Conservation (phyloP, 2,888 invertebrate species). For the Monopis laevigella region DNA sequence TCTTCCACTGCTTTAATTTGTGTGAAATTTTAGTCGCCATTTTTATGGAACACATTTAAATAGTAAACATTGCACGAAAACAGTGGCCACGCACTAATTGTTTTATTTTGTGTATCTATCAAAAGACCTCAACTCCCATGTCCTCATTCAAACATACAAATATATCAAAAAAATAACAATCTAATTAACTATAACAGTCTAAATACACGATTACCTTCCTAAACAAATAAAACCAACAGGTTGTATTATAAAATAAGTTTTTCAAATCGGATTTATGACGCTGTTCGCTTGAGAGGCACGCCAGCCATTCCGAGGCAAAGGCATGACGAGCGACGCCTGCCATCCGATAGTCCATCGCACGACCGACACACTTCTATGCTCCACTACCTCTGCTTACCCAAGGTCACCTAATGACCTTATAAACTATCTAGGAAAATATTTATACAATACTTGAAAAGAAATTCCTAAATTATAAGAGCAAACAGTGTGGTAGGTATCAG, state of each 20-base stretch:
- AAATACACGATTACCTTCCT: no score
- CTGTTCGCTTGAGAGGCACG: no score
- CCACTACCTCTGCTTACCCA: slow-evolving; percentile 28
- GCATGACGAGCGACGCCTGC: slow-evolving; percentile 57
- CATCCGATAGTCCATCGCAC: slow-evolving; percentile 64
- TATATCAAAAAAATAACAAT: background rate
- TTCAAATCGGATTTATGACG: slow-evolving; percentile 3
- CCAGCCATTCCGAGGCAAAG: slow-evolving; percentile 23
- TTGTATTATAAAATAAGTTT: slow-evolving; percentile 1
- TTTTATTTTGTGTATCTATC: no score
- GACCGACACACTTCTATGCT: slow-evolving; percentile 50
- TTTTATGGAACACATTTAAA: no score
- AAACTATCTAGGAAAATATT: slow-evolving; percentile 25
- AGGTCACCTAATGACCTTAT: slow-evolving; percentile 62
- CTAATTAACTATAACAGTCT: background rate
- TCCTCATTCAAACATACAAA: no score
- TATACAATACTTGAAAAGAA: slow-evolving; percentile 2
- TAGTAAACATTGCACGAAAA: no score
- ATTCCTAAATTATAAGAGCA: background rate
- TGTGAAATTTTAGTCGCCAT: no score
- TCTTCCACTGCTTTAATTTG: no score
- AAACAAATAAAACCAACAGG: slow-evolving; percentile 6
- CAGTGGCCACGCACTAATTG: no score
- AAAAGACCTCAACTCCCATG: no score
- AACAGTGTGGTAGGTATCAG: slow-evolving; percentile 1